Evolutionary conservation across 2,797 vertebrate genomes (phyloP), one percentile per base, ranked within the genome.

Genomic region (Esox masquinongy): DNA sequence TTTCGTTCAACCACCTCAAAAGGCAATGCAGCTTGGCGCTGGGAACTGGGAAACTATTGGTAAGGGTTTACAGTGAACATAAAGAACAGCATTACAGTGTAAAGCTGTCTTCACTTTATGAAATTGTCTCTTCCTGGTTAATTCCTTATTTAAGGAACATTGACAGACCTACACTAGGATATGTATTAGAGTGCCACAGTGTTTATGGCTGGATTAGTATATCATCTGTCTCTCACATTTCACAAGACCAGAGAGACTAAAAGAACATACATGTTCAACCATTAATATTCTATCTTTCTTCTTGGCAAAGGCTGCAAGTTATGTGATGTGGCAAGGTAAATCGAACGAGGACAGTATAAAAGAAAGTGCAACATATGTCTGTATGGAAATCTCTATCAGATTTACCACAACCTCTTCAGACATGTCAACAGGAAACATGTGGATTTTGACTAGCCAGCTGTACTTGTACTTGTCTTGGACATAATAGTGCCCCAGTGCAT

Each of bases 401-500:
- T 56, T 56, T 56, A 56, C 53, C 53, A 56, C 53, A 19, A 56
- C 8, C 15, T 47, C 8, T 26, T 66, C 24, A 47, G 22, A 16
- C 24, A 3, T 31, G 16, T 69, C 66, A 73, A 31, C 75, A 64
- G 70, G 29, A 77, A 50, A 53, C 36, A 51, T 2, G 36, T 47
- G 72, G 67, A 47, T 19, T 74, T 47, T n/a, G 64, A 14, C 24
- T 2, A 26, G 31, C 51, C 67, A 43, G 61, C 67, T 51, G 67
- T 64, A 43, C 59, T 78, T 49, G 61, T 63, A 17, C 39, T 50
- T 69, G 67, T 50, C 36, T 51, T 29, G 24, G 2, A 22, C 22
- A 19, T 74, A 69, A 74, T 24, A 29, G 16, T 15, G 53, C 53
- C 77, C 51, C 39, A 19, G 72, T 43, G 49, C 61, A 77, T 68